Evolutionary conservation across 2,797 vertebrate genomes (phyloP).

Genomic region (Anas acuta): DNA sequence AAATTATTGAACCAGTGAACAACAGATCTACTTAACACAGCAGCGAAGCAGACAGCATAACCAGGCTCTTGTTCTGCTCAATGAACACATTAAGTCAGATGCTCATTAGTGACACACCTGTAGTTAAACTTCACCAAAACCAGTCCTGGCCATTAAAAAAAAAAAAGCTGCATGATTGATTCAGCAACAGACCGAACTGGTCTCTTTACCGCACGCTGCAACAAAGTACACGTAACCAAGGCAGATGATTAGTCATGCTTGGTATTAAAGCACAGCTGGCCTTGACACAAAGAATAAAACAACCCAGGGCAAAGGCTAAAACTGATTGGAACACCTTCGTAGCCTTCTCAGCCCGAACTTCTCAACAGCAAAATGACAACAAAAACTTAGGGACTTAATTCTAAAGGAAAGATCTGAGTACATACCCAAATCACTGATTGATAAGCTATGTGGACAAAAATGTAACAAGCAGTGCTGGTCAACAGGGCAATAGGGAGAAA

Average conservation of each 20-base stretch:
- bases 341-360: not conserved
- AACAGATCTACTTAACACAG: not conserved
- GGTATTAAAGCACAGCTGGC: not conserved
- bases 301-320: conserved; percentile 42
- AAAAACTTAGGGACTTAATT: not conserved
- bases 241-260: conserved; percentile 47
- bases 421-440: not conserved
- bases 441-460: not conserved
- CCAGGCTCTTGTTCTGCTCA: not conserved
- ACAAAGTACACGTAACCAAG: conserved; percentile 24
- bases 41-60: not conserved
- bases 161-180: conserved; percentile 20
- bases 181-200: conserved; percentile 65
- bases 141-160: not conserved
- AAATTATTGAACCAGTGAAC: not conserved
- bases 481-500: not conserved
- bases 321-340: not conserved
- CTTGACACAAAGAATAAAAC: conserved; percentile 25
- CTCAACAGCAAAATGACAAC: not conserved
- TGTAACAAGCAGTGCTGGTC: not conserved
- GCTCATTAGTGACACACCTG: conserved; percentile 11
- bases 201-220: conserved; percentile 24
- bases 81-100: not conserved
- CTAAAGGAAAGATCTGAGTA: not conserved
- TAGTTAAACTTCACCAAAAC: conserved; percentile 13